Conservation (phyloP, 2,113 vertebrate genomes). For the Opisthocomus hoazin region DNA sequence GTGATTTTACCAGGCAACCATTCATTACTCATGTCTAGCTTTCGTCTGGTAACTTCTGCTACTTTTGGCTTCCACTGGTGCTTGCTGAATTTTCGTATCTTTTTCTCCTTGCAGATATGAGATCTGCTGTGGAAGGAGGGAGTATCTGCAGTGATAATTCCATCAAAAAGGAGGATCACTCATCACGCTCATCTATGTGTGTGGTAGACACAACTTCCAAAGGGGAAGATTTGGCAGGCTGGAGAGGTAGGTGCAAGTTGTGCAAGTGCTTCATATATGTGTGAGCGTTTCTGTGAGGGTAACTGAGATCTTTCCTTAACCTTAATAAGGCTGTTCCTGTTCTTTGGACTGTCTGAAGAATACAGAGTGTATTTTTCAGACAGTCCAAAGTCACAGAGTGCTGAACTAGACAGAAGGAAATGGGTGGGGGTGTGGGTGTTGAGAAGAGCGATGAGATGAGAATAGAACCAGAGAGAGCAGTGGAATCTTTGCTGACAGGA, state of each 20-base stretch:
- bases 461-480: neutral
- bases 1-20: neutral
- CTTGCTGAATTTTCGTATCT: neutral
- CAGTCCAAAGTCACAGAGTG: too few relatives aligned
- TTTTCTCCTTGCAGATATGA: constrained; percentile 69
- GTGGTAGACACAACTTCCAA: constrained; percentile 89
- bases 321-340: neutral
- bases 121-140: constrained; percentile 63
- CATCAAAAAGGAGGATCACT: constrained; percentile 75
- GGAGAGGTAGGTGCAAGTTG: constrained; percentile 69
- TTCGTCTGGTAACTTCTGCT: neutral
- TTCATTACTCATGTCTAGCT: neutral
- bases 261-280: neutral
- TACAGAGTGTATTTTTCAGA: too few relatives aligned
- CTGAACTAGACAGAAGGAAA: neutral
- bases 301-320: neutral
- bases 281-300: neutral
- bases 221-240: constrained; percentile 67
- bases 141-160: constrained; percentile 73
- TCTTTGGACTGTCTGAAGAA: neutral
- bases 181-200: constrained; percentile 85
- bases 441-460: neutral
- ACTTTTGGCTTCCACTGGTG: neutral
- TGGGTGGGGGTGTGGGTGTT: neutral
- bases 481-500: neutral